Evolutionary conservation across 2,888 invertebrate genomes (phyloP).

Genomic region (Diploptera punctata): DNA sequence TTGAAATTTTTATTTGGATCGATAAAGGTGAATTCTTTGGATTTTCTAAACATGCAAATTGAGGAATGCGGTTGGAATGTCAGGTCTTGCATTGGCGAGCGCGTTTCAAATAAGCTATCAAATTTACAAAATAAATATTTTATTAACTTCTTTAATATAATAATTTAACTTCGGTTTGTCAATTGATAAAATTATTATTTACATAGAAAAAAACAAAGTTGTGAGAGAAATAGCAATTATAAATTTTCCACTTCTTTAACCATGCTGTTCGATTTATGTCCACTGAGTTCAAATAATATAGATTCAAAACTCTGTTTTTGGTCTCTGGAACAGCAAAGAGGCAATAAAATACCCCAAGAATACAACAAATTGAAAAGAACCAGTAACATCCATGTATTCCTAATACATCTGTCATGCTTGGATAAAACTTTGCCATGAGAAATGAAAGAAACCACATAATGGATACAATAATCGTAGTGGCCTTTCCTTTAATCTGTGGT

Average conservation of each 20-base stretch:
- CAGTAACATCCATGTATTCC: slow-evolving; percentile 56
- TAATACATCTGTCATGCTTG: slow-evolving; percentile 51
- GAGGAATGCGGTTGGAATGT: too few relatives aligned
- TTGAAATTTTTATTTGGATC: too few relatives aligned
- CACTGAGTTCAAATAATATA: slow-evolving; percentile 51
- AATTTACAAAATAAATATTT: too few relatives aligned
- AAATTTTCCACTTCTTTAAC: neutral
- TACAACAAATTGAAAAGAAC: slow-evolving; percentile 53
- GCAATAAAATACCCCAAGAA: slow-evolving; percentile 51
- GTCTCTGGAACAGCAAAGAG: slow-evolving; percentile 57
- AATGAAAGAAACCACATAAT: slow-evolving; percentile 52
- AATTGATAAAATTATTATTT: too few relatives aligned
- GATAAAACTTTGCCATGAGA: slow-evolving; percentile 55
- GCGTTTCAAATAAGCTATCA: too few relatives aligned
- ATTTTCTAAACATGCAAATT: too few relatives aligned
- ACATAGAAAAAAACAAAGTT: too few relatives aligned
- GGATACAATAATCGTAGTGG: slow-evolving; percentile 28
- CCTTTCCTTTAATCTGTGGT: slow-evolving; percentile 34
- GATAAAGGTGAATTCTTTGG: too few relatives aligned
- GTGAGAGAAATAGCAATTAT: too few relatives aligned
- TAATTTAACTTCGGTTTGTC: too few relatives aligned
- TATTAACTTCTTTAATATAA: too few relatives aligned
- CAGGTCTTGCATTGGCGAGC: too few relatives aligned
- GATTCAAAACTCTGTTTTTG: slow-evolving; percentile 54
- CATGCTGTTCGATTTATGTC: neutral